These are phyloP conservation scores for Euclidia mi DNA, from an alignment of 2,888 invertebrate genomes.

Conservation along the genomic window DNA sequence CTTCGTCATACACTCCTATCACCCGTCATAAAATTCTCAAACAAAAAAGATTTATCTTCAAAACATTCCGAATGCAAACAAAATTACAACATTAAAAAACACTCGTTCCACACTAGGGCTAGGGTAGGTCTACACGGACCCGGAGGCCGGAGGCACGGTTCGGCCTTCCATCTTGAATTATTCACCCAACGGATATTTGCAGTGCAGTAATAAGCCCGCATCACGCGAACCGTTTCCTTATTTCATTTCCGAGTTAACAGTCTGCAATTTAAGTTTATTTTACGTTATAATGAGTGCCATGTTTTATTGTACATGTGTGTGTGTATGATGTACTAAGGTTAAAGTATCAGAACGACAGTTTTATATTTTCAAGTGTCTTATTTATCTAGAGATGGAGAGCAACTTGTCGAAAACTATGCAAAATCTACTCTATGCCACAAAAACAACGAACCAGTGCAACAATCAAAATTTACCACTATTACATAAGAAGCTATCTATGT, in stretches of 20 bases:
- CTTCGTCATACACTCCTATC: no score
- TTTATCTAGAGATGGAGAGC: no score
- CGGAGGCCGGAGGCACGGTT: conserved; percentile 7
- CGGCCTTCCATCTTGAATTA: conserved; percentile 53
- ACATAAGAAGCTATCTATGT: no score
- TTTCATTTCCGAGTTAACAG: conserved; percentile 49
- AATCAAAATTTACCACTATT: no score
- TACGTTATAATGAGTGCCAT: conserved; percentile 8
- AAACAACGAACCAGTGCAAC: no score
- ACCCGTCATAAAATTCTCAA: conserved; percentile 3
- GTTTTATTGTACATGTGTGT: background rate
- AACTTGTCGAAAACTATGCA: no score
- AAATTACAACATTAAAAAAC: conserved; percentile 40
- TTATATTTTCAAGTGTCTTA: no score
- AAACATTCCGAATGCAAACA: conserved; percentile 12
- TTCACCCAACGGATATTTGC: conserved; percentile 59
- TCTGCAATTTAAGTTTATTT: conserved; percentile 26
- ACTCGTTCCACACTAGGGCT: background rate
- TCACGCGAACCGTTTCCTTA: conserved; percentile 60
- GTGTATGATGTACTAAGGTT: no score
- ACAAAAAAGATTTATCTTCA: background rate
- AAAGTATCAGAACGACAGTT: no score
- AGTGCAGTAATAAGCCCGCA: conserved; percentile 56
- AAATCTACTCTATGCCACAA: no score
- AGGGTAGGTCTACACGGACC: conserved; percentile 28